phyloP scores from a whole-genome alignment of 2,113 vertebrate species.

The Theristicus caerulescens region DNA sequence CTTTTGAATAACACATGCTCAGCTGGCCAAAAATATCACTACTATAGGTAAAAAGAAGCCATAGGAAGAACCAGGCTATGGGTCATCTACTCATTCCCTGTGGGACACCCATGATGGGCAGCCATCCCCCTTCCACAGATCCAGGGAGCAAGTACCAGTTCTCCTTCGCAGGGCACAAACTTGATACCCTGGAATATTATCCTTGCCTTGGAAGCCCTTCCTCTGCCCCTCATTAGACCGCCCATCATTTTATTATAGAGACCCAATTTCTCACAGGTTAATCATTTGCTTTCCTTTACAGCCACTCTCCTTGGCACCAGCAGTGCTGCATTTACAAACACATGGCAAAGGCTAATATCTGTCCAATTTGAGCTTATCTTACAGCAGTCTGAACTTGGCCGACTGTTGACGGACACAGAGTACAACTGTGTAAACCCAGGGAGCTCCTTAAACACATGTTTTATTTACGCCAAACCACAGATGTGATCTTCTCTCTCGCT shows the following conservation, averaged over 20 bases:
- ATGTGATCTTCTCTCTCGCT: fast-evolving
- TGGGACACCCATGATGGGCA: not conserved
- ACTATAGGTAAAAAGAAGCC: not conserved
- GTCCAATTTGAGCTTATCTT: not conserved
- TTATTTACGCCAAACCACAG: not conserved
- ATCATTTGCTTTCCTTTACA: not conserved
- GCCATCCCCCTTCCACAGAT: not conserved
- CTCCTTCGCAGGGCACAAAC: not conserved
- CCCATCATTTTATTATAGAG: not conserved
- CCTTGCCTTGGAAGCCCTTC: not conserved
- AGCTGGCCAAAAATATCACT: not conserved
- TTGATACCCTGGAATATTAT: not conserved
- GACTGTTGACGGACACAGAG: not conserved
- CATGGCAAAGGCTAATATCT: fast-evolving
- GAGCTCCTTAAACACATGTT: not conserved
- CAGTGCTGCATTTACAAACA: not conserved
- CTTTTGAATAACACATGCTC: not conserved
- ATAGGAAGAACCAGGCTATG: not conserved
- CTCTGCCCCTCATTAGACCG: not conserved
- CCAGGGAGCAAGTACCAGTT: not conserved
- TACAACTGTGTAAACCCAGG: not conserved
- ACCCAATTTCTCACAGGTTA: not conserved
- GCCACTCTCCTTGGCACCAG: not conserved
- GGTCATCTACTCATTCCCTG: not conserved
- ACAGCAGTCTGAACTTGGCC: not conserved